Conservation (phyloP, 2,797 vertebrate genomes). For the Vipera latastei region DNA sequence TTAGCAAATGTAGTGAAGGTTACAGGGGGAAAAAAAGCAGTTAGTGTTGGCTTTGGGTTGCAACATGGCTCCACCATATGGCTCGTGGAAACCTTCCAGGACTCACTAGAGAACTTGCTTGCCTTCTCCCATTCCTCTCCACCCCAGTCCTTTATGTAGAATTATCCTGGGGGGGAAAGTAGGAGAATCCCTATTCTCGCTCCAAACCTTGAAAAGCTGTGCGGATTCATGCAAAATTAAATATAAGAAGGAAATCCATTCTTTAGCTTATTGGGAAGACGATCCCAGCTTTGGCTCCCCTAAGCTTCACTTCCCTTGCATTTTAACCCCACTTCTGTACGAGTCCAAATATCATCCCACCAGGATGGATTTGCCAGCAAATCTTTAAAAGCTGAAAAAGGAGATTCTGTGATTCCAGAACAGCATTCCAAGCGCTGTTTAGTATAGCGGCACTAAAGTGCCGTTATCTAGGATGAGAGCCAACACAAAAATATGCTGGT, state of each 20-base stretch:
- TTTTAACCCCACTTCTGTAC: not conserved
- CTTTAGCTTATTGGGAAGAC: not conserved
- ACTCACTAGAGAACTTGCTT: not conserved
- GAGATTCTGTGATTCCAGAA: not conserved
- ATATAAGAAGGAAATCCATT: not conserved
- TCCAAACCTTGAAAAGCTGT: not conserved
- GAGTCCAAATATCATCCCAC: not conserved
- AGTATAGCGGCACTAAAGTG: not conserved
- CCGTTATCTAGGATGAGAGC: not conserved
- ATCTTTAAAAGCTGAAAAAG: not conserved
- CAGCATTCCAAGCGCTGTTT: not conserved
- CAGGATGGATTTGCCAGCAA: not conserved
- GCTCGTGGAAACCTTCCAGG: not conserved
- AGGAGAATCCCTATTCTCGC: not conserved
- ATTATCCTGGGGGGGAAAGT: not conserved
- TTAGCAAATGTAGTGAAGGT: constrained; percentile 67
- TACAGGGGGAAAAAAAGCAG: not conserved
- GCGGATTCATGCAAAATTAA: constrained; percentile 1
- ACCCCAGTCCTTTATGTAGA: not conserved
- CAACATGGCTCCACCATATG: constrained; percentile 33
- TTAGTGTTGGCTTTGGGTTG: constrained; percentile 4
- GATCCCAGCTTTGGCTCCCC: not conserved
- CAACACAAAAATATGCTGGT: not conserved
- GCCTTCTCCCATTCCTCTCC: not conserved
- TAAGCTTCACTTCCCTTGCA: not conserved